Base-by-base conservation (phyloP, 1,140 invertebrate species). In the Trachelipus rathkii region DNA sequence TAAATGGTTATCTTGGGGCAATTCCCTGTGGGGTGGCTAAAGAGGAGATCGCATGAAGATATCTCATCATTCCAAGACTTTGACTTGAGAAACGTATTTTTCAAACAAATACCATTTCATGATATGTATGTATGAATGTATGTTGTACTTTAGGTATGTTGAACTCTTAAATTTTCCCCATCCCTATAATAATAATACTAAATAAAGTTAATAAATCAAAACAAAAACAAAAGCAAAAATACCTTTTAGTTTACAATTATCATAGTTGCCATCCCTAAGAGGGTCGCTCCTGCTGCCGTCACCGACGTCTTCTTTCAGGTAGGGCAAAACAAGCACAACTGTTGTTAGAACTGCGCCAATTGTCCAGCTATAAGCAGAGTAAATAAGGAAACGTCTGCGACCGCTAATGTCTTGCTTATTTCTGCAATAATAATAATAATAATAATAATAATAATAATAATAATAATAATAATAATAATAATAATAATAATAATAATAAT, bases 281-380 rank as follows among this genome's bases (percentile, higher is more conserved):
- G 77, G 44, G 23, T 33, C 60, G 53, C 78, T 76, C 24, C 33
- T 33, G 50, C 44, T 73, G 72, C 24, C 45, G 24, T 10, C 9
- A 10, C 67, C 67, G 10, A 71, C 74, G 71, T 76, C 73, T 9
- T 77, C 79, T 10, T 44, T n/a, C 11, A 70, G 45, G 70, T 78
- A 77, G 10, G 74, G 77, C 44, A 78, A 68, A 15, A 81, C 77
- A 10, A 81, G 68, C 11, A 81, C 79, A n/a, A 72, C 77, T 0
- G 79, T 81, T n/a, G 76, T 77, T 21, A 81, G 70, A 19, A 81
- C 67, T 5, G 77, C 79, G 10, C 79, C 77, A 33, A 78, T 44
- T 44, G 78, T 74, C 79, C 79, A 81, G 9, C 74, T 78, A 69
- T 81, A 81, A 15, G 73, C 68, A 2, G 76, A 78, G 53, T 81